Conservation (phyloP, 2,113 vertebrate species). For the Larimichthys crocea region DNA sequence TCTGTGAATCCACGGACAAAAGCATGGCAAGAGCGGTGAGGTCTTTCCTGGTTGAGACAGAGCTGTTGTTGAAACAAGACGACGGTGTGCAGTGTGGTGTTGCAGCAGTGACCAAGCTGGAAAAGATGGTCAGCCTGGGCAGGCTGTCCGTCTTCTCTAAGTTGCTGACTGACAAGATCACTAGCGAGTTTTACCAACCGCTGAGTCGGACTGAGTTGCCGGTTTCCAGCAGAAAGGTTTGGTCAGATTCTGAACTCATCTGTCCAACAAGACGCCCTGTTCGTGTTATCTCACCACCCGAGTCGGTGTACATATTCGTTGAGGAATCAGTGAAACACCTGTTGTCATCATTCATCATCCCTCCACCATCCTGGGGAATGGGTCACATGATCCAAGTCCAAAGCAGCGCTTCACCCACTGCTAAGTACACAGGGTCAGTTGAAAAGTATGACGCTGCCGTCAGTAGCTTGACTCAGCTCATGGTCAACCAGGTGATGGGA, state of each 20-base stretch:
- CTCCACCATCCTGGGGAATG: slow-evolving; percentile 1
- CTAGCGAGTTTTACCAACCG: neutral
- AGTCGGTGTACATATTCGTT: neutral
- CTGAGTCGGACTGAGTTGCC: no score
- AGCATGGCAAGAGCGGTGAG: neutral
- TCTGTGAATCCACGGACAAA: rapidly evolving
- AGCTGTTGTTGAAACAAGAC: neutral
- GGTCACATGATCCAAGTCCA: slow-evolving; percentile 2
- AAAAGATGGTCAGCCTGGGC: slow-evolving; percentile 3
- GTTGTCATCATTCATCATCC: neutral
- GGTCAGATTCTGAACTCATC: neutral
- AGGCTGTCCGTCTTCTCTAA: neutral
- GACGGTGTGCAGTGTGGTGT: no score
- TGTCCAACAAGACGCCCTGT: neutral
- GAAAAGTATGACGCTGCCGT: neutral
- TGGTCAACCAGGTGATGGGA: neutral
- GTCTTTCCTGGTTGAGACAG: neutral
- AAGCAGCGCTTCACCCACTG: neutral
- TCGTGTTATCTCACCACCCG: neutral
- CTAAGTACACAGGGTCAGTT: rapidly evolving
- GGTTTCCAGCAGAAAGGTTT: neutral
- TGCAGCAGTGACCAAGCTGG: neutral
- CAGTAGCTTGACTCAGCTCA: neutral
- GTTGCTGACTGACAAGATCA: neutral
- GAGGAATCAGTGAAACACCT: slow-evolving; percentile 1